Evolutionary conservation across 2,888 invertebrate species (phyloP).

Genomic region (Microctonus aethiopoides): DNA sequence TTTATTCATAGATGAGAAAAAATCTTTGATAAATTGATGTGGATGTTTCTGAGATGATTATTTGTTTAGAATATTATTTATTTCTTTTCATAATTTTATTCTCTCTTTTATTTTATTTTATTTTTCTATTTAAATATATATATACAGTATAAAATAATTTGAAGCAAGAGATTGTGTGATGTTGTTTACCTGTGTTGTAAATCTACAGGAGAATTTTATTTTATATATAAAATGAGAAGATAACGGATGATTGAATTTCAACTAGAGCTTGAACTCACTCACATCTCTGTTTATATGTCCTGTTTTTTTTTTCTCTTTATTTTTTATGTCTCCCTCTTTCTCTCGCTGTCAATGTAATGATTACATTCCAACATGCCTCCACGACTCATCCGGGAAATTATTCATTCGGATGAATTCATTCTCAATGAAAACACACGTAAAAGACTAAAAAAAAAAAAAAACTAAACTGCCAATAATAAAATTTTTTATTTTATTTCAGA

Average conservation of each 20-base stretch:
- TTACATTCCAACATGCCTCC: constrained; percentile 17
- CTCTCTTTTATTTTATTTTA: neutral
- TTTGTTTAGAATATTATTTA: too few species aligned
- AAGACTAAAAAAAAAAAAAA: neutral
- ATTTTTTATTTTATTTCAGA: neutral
- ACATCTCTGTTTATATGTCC: neutral
- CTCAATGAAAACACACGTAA: neutral
- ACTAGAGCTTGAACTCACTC: constrained; percentile 28
- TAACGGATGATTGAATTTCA: constrained; percentile 37
- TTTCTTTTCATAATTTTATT: too few species aligned
- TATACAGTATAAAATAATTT: too few species aligned
- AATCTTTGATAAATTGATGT: too few species aligned
- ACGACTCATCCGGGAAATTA: constrained; percentile 16
- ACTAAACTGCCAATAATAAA: neutral
- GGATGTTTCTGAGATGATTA: too few species aligned
- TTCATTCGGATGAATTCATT: constrained; percentile 16
- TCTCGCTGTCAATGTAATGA: neutral
- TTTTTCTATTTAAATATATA: neutral
- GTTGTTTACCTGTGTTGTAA: too few species aligned
- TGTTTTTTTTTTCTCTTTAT: neutral
- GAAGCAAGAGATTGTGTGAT: too few species aligned
- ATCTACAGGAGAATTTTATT: neutral
- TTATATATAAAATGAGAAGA: constrained; percentile 16
- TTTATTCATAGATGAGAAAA: too few species aligned
- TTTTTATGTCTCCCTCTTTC: neutral